Evolutionary conservation across 2,113 vertebrate species (phyloP).

Genomic region (Coturnix japonica): DNA sequence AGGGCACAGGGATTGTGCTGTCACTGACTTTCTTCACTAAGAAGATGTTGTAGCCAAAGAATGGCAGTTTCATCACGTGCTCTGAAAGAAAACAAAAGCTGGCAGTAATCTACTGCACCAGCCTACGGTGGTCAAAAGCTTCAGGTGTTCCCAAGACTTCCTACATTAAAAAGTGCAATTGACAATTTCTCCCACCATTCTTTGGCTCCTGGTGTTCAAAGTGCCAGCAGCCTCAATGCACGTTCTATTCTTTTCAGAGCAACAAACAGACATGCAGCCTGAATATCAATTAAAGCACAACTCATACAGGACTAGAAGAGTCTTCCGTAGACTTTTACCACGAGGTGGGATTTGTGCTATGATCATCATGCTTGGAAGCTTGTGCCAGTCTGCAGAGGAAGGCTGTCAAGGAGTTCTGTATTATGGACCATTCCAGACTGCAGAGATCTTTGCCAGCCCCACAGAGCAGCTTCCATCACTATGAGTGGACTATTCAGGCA

Average conservation of each 20-base stretch:
- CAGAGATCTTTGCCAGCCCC: background rate
- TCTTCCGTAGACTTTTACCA: background rate
- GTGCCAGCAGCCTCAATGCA: background rate
- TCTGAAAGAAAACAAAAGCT: slow-evolving; percentile 72
- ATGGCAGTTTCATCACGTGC: slow-evolving; percentile 68
- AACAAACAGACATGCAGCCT: background rate
- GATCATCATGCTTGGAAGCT: background rate
- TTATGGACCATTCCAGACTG: background rate
- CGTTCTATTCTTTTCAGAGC: background rate
- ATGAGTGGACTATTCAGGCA: background rate
- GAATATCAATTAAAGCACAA: background rate
- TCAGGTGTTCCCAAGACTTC: background rate
- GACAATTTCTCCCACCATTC: background rate
- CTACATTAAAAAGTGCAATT: background rate
- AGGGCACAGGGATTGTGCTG: slow-evolving; percentile 70
- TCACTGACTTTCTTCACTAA: slow-evolving; percentile 80
- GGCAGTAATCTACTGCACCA: background rate
- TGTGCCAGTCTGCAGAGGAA: background rate
- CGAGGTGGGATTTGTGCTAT: background rate
- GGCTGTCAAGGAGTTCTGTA: background rate
- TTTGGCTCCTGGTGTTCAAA: background rate
- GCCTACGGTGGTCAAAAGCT: background rate
- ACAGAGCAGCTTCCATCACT: background rate
- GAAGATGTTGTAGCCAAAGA: slow-evolving; percentile 86
- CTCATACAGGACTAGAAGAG: background rate